Evolutionary conservation across 2,113 vertebrate species (phyloP), one percentile per base, ranked within the genome.

Genomic region (Psilopogon haemacephalus): DNA sequence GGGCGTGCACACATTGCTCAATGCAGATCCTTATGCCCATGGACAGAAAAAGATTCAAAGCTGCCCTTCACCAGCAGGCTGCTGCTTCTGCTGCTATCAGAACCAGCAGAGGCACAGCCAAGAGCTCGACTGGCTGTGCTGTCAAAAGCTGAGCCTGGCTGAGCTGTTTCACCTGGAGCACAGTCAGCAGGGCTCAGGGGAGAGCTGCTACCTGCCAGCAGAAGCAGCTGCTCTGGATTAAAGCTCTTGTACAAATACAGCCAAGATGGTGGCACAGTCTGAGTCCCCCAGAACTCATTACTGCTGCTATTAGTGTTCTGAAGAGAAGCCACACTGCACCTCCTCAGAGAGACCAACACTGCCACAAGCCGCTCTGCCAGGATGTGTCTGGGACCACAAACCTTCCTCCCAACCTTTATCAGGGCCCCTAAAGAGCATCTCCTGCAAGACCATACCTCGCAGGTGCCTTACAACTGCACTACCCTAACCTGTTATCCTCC

Each of bases 81-180:
- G 15, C 13, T 86, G 21, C 56, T 71, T 65, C 4, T 37, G 38
- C 13, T 0, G 0, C 2, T 18, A 5, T 5, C 38, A 48, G 42
- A 78, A 32, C 5, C 8, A 33, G 58, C 2, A 0, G 56, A 20
- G 17, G 17, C 60, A 50, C 8, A 33, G 52, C 11, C 46, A 15
- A 37, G 30, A 7, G 27, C 20, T 84, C 30, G 32, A 3, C 26
- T 15, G 0, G 0, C 28, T 84, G 23, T 20, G 28, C 44, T 15
- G 48, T 44, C 64, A 74, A 15, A 73, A 59, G 4, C 69, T 9
- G 8, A 75, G 74, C 72, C 79, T 5, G 2, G 63, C 58, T 9
- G 4, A 15, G 15, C 38, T 3, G 42, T 71, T 68, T 65, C 13
- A 2, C 28, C 3, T 7, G 0, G 1, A 79, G 75, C 28, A 50